These are phyloP conservation scores for Pseudoips prasinana DNA, from an alignment of 2,888 invertebrate genomes.

Conservation along the genomic window DNA sequence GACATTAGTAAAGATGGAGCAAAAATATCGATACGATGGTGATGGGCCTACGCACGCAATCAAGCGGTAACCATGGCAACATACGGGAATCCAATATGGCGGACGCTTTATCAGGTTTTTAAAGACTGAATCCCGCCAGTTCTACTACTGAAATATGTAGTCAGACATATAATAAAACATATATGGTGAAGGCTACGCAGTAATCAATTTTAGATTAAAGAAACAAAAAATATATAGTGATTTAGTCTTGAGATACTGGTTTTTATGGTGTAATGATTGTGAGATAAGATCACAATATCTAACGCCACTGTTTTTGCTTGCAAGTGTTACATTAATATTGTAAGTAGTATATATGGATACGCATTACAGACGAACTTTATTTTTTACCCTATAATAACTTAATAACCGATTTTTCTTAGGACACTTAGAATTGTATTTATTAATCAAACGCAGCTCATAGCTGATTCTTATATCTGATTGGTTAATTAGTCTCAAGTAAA, in stretches of 20 bases:
- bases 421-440: no score
- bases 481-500: no score
- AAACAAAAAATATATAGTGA: slow-evolving; percentile 11
- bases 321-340: no score
- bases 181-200: slow-evolving; percentile 15
- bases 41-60: slow-evolving; percentile 54
- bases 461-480: no score
- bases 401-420: no score
- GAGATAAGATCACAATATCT: slow-evolving; percentile 1
- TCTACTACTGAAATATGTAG: slow-evolving; percentile 37
- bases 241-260: slow-evolving; percentile 7
- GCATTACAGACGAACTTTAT: no score
- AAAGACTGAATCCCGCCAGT: slow-evolving; percentile 30
- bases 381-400: no score
- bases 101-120: slow-evolving; percentile 56
- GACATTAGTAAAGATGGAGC: slow-evolving; percentile 26
- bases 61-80: slow-evolving; percentile 63
- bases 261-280: slow-evolving; percentile 10
- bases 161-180: slow-evolving; percentile 23
- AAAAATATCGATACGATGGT: slow-evolving; percentile 30
- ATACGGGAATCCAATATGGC: slow-evolving; percentile 67
- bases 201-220: slow-evolving; percentile 22
- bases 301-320: no score
- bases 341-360: no score
- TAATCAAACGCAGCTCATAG: no score